These are phyloP conservation scores for Drosophila orena DNA, from an alignment of 1,140 invertebrate genomes.

Conservation along the genomic window DNA sequence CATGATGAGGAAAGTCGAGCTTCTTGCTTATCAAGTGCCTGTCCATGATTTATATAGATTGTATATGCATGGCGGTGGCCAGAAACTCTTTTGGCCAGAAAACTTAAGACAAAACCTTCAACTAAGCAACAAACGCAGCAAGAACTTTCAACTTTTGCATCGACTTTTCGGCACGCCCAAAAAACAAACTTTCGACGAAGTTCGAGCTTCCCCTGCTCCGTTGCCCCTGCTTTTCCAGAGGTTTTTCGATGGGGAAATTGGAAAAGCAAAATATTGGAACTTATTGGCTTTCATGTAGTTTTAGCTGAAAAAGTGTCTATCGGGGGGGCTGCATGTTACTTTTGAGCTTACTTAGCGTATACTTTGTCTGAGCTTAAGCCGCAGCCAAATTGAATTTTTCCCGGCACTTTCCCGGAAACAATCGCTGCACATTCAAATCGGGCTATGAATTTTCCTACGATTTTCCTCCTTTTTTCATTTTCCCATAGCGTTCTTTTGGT, in stretches of 20 bases:
- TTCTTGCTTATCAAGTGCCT: slow-evolving; percentile 38
- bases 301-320: slow-evolving; percentile 70
- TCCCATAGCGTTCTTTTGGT: slow-evolving; percentile 4
- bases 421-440: slow-evolving; percentile 67
- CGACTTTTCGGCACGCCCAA: slow-evolving; percentile 69
- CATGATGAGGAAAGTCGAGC: slow-evolving; percentile 28
- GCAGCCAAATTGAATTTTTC: slow-evolving; percentile 78
- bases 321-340: slow-evolving; percentile 63
- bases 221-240: neutral
- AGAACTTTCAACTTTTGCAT: slow-evolving; percentile 60
- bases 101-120: slow-evolving; percentile 68
- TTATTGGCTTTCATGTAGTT: slow-evolving; percentile 81
- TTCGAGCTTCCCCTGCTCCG: slow-evolving; percentile 16
- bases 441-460: slow-evolving; percentile 43
- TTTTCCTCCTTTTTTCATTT: slow-evolving; percentile 13
- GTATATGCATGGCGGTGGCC: slow-evolving; percentile 44
- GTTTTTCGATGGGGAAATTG: slow-evolving; percentile 41
- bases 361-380: slow-evolving; percentile 75
- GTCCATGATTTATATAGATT: slow-evolving; percentile 65
- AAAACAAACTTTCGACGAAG: slow-evolving; percentile 53
- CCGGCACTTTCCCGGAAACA: slow-evolving; percentile 26
- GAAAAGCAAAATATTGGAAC: slow-evolving; percentile 82
- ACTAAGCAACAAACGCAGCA: slow-evolving; percentile 57
- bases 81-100: slow-evolving; percentile 30
- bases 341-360: slow-evolving; percentile 82